Conservation (phyloP, 1,140 invertebrate genomes). For the Micrasema minimum region DNA sequence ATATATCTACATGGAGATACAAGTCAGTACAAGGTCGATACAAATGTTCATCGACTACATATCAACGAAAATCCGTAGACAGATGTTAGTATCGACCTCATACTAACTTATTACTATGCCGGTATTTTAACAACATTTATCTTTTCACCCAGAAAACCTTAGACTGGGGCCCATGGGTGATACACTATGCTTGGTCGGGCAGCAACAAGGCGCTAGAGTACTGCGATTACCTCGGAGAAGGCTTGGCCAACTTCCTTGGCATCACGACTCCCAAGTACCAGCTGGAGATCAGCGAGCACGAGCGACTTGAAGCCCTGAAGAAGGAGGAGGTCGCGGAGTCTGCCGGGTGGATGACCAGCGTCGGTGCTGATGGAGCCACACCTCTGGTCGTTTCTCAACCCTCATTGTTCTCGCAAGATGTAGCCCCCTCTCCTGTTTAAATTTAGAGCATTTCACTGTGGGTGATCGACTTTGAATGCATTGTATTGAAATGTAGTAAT, state of each 20-base stretch:
- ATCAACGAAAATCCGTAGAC: no score
- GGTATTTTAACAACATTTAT: no score
- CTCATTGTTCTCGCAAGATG: background rate
- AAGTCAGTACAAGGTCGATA: no score
- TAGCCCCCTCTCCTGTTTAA: slow-evolving; percentile 31
- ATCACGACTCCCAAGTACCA: slow-evolving; percentile 93
- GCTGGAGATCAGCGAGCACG: slow-evolving; percentile 86
- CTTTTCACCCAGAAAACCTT: slow-evolving; percentile 72
- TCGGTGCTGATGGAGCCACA: slow-evolving; percentile 2
- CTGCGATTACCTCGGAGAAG: slow-evolving; percentile 87
- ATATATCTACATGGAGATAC: no score
- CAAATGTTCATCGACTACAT: no score
- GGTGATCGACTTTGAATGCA: no score
- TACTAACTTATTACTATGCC: no score
- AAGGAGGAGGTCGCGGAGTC: slow-evolving; percentile 66
- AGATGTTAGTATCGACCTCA: no score
- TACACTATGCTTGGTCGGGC: slow-evolving; percentile 73
- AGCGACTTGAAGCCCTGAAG: slow-evolving; percentile 70
- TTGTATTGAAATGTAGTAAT: no score
- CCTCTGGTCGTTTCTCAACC: slow-evolving; percentile 44
- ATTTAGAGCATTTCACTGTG: no score
- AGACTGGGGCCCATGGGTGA: slow-evolving; percentile 79
- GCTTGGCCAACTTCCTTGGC: slow-evolving; percentile 85
- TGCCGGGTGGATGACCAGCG: slow-evolving; percentile 60
- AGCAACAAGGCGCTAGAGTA: slow-evolving; percentile 75